Evolutionary conservation across 2,113 vertebrate species (phyloP).

Genomic region (Actenoides lindsayi): DNA sequence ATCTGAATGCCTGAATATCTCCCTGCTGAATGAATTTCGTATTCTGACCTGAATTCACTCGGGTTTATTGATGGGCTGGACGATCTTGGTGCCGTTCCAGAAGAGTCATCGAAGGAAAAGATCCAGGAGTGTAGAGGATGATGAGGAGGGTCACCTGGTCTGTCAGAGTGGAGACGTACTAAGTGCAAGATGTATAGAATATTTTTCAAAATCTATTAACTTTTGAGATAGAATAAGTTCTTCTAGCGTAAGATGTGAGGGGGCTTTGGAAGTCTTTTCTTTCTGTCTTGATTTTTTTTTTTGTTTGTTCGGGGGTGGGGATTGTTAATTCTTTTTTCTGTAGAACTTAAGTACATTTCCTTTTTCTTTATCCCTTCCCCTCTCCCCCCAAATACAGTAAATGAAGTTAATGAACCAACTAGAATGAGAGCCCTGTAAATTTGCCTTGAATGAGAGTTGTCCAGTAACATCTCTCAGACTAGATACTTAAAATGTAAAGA

Average conservation of each 20-base stretch:
- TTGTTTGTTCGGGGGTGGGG: slow-evolving; percentile 14
- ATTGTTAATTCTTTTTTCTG: slow-evolving; percentile 53
- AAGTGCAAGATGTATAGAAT: slow-evolving; percentile 95
- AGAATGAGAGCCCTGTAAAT: slow-evolving; percentile 47
- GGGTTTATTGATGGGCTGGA: slow-evolving; percentile 81
- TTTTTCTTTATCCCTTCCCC: not conserved
- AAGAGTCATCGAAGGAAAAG: slow-evolving; percentile 92
- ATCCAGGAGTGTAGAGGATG: slow-evolving; percentile 95
- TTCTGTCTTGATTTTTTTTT: slow-evolving; percentile 45
- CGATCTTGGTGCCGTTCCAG: slow-evolving; percentile 85
- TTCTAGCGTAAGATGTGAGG: slow-evolving; percentile 70
- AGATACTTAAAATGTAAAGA: slow-evolving; percentile 26
- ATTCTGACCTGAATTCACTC: slow-evolving; percentile 88
- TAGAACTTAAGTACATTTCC: slow-evolving; percentile 45
- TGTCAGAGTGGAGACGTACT: slow-evolving; percentile 97
- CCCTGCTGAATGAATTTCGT: slow-evolving; percentile 91
- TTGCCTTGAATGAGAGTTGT: slow-evolving; percentile 60
- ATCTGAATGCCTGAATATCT: slow-evolving; percentile 92
- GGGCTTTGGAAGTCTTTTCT: slow-evolving; percentile 63
- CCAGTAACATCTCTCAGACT: slow-evolving; percentile 16
- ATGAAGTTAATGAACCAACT: slow-evolving; percentile 60
- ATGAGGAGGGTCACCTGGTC: slow-evolving; percentile 96
- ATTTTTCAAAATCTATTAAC: slow-evolving; percentile 86
- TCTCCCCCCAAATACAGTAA: slow-evolving; percentile 15
- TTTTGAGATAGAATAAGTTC: slow-evolving; percentile 75